These are phyloP conservation scores for Pristiophorus japonicus DNA, from an alignment of 2,113 vertebrate species.

Conservation along the genomic window DNA sequence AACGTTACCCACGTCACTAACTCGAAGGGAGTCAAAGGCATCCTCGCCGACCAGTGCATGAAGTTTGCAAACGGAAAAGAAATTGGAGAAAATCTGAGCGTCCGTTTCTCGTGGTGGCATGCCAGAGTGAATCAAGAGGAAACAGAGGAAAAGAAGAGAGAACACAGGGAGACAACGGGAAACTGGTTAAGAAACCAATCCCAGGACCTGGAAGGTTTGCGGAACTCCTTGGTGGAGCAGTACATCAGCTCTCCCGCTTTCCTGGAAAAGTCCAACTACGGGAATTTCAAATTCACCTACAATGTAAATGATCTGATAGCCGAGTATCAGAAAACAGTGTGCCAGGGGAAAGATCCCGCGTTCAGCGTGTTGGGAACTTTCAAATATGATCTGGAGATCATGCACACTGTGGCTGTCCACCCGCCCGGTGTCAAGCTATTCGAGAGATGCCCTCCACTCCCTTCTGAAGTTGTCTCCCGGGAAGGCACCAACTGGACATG, in stretches of 20 bases:
- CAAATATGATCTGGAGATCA: background rate
- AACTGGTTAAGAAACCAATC: background rate
- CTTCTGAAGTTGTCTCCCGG: background rate
- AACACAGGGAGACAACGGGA: background rate
- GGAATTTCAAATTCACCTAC: conserved; percentile 11
- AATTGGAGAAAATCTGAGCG: background rate
- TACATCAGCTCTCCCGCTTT: background rate
- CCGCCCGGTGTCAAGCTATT: background rate
- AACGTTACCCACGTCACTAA: background rate
- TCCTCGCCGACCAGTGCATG: background rate
- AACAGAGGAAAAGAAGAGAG: background rate
- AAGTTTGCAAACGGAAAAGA: background rate
- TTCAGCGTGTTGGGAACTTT: conserved; percentile 13
- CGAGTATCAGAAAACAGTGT: background rate
- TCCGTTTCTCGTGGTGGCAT: background rate
- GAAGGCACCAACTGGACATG: background rate
- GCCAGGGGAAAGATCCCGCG: background rate
- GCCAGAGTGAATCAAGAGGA: background rate
- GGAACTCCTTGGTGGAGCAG: background rate
- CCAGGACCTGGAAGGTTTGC: background rate
- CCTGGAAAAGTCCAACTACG: background rate
- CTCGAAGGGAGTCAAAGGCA: background rate
- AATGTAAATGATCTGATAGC: background rate
- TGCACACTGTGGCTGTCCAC: background rate
- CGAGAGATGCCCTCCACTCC: background rate